Evolutionary conservation across 2,888 invertebrate genomes (phyloP).

Genomic region (Noctua fimbriata): DNA sequence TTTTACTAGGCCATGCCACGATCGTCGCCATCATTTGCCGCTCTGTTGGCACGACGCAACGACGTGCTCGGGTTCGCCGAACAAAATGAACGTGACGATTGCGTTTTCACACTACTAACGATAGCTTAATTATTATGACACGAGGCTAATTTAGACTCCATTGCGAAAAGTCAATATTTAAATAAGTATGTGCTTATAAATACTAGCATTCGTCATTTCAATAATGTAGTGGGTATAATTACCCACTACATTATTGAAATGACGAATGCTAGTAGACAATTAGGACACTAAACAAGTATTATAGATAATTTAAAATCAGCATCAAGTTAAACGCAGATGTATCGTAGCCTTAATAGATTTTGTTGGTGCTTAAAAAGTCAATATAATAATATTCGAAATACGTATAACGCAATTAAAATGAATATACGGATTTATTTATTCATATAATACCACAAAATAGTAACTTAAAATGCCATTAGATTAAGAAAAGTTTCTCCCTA

Average conservation of each 20-base stretch:
- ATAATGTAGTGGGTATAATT: too few relatives aligned
- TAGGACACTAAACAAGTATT: background rate
- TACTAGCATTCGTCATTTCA: too few relatives aligned
- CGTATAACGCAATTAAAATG: slow-evolving; percentile 20
- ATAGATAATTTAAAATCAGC: slow-evolving; percentile 4
- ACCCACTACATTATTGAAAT: background rate
- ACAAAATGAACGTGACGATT: background rate
- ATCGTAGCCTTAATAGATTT: slow-evolving; percentile 39
- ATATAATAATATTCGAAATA: slow-evolving; percentile 46
- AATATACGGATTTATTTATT: slow-evolving; percentile 28
- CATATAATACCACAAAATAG: background rate
- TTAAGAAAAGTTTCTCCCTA: background rate
- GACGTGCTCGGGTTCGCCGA: background rate
- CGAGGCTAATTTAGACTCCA: background rate
- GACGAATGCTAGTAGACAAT: background rate
- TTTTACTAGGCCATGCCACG: background rate
- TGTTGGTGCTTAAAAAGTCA: slow-evolving; percentile 67
- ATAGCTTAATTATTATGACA: background rate
- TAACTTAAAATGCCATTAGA: background rate
- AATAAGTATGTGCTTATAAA: background rate
- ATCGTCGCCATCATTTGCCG: background rate
- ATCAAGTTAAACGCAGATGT: slow-evolving; percentile 20
- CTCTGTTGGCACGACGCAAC: background rate
- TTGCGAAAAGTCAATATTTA: slow-evolving; percentile 34
- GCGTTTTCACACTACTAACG: background rate